Evolutionary conservation across 1,140 invertebrate species (phyloP).

Genomic region (Lepidurus arcticus): DNA sequence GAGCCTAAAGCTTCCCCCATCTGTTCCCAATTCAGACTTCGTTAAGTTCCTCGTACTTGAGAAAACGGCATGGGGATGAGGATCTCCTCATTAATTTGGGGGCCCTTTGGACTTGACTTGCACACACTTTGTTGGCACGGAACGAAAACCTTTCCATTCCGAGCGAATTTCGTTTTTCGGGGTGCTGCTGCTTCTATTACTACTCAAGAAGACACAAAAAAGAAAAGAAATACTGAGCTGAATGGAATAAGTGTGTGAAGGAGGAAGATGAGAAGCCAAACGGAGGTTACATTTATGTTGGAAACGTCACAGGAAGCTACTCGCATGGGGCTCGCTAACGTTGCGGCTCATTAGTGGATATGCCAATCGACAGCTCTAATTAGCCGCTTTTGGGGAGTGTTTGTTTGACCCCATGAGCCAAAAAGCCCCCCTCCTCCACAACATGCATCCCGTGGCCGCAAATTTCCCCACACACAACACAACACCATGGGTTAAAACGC

Average conservation of each 20-base stretch:
- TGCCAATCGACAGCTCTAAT: conserved; percentile 13
- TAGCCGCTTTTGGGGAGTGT: conserved; percentile 7
- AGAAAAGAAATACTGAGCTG: neutral
- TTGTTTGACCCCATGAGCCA: neutral
- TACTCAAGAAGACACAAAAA: no score
- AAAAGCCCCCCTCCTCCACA: neutral
- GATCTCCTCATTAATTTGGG: conserved; percentile 16
- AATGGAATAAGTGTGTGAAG: neutral
- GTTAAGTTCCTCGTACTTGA: neutral
- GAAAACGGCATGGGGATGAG: neutral
- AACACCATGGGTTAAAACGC: neutral
- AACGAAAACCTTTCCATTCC: neutral
- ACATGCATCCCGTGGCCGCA: neutral
- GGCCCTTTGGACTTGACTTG: conserved; percentile 7
- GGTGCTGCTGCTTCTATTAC: no score
- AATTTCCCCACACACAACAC: neutral
- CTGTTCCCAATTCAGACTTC: conserved; percentile 21
- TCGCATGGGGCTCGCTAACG: neutral
- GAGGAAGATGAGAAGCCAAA: neutral
- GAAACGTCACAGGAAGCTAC: conserved; percentile 10
- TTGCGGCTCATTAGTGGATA: conserved; percentile 18
- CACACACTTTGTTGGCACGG: neutral
- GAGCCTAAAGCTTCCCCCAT: neutral
- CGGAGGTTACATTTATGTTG: neutral
- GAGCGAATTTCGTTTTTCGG: neutral